Evolutionary conservation across 2,797 vertebrate genomes (phyloP).

Genomic region (Enteromius anoplus): DNA sequence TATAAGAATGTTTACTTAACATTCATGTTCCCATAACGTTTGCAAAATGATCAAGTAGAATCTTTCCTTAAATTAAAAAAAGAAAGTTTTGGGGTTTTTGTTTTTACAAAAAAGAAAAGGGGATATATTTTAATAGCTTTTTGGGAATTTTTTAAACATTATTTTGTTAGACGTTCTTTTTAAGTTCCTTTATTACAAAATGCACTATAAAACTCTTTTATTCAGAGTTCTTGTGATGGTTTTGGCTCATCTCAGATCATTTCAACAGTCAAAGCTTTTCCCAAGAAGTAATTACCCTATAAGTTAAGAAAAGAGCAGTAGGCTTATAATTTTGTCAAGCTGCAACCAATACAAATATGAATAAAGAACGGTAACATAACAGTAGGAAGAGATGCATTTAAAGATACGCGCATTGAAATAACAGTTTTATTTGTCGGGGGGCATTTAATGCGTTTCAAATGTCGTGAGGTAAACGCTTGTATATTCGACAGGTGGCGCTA

Average conservation of each 20-base stretch:
- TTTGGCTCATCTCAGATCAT: background rate
- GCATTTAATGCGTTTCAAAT: background rate
- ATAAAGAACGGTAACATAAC: background rate
- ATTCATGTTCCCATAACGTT: background rate
- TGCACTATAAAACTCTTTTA: background rate
- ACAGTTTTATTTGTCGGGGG: background rate
- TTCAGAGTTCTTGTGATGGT: background rate
- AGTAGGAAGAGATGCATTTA: background rate
- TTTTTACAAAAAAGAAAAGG: too few species aligned
- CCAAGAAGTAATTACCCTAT: background rate
- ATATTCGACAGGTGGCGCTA: conserved; percentile 26
- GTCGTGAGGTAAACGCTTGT: background rate
- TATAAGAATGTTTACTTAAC: background rate
- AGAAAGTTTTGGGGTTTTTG: background rate
- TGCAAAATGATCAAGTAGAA: background rate
- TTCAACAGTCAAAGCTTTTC: background rate
- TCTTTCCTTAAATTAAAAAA: background rate
- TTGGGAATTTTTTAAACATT: too few species aligned
- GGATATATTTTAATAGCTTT: background rate
- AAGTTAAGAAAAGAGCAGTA: background rate
- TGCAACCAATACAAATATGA: background rate
- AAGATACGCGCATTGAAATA: background rate
- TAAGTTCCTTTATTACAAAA: background rate
- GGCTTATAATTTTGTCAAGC: background rate
- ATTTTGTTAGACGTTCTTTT: background rate